Evolutionary conservation across 2,888 invertebrate species (phyloP), one percentile per base, ranked within the genome.

Genomic region (Mythimna lalbum): DNA sequence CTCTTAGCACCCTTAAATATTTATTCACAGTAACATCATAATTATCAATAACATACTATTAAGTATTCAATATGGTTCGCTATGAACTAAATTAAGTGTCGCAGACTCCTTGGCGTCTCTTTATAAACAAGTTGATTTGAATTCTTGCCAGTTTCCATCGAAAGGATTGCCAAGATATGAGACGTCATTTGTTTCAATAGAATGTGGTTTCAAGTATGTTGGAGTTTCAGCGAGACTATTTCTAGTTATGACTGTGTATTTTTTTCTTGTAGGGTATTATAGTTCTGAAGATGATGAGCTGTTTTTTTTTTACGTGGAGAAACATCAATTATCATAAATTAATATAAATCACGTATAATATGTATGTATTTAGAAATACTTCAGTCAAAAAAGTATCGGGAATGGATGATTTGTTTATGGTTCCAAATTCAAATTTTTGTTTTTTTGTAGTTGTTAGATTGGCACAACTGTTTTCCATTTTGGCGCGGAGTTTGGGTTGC

Each of bases 71-170:
- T 64, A 64, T 14, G 50, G 33, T 14, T 39, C 7, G 39, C 50
- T 80, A 60, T 67, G 60, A 67, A 80, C 56, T 71, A 79, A 63
- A 80, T 76, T 62, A 70, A 71, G 61, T 50, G 53, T 12, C 84
- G 82, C 69, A 78, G 75, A 63, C 78, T 63, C 14, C 31, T 39
- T 47, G 73, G 68, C 72, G 83, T 77, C 71, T 71, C 87, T 89
- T 88, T 89, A 91, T 92, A 90, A 90, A 88, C 87, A 85, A 87
- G 84, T 82, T 86, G 83, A 89, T 90, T 92, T 93, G 92, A 92
- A 87, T 75, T 87, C 81, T 75, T 89, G 92, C 92, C 92, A 92
- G 87, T 73, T 79, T 67, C 43, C 56, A 27, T 10, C 19, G 23
- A 64, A 80, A 76, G 68, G 76, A 63, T 76, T 79, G 78, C 78